A percentile compares a stretch with the other conserved stretches of the same genome.
Conservation (phyloP, 2,113 vertebrate species). For the Catharus minimus region DNA sequence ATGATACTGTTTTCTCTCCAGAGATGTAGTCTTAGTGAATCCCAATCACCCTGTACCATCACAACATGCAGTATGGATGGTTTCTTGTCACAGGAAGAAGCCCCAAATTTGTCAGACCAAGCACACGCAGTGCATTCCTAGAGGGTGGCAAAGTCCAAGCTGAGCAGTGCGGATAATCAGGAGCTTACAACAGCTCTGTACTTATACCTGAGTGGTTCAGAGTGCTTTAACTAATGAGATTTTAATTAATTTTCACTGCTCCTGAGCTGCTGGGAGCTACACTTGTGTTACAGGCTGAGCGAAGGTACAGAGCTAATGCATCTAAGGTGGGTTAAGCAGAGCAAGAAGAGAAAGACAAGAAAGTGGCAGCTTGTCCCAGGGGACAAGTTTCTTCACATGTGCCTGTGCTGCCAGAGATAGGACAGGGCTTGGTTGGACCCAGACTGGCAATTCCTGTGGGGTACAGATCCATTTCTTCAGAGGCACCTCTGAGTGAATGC, state of each 20-base stretch:
- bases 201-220: neutral
- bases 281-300: neutral
- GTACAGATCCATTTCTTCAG: neutral
- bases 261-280: neutral
- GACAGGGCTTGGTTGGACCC: neutral
- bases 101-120: neutral
- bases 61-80: neutral
- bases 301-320: neutral
- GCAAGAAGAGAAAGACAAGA: neutral
- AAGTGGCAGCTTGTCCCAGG: neutral
- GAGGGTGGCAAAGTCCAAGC: neutral
- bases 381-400: neutral
- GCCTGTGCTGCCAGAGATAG: neutral
- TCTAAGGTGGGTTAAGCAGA: neutral
- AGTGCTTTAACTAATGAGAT: neutral
- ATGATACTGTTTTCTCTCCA: neutral
- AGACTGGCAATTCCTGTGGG: neutral
- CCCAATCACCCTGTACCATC: neutral
- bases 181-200: neutral
- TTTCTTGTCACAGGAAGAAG: neutral
- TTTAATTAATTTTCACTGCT: constrained; percentile 1
- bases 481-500: neutral
- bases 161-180: neutral
- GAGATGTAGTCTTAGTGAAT: neutral
- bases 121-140: neutral